phyloP scores from a whole-genome alignment of 2,797 vertebrate genomes.

The Morelia viridis region DNA sequence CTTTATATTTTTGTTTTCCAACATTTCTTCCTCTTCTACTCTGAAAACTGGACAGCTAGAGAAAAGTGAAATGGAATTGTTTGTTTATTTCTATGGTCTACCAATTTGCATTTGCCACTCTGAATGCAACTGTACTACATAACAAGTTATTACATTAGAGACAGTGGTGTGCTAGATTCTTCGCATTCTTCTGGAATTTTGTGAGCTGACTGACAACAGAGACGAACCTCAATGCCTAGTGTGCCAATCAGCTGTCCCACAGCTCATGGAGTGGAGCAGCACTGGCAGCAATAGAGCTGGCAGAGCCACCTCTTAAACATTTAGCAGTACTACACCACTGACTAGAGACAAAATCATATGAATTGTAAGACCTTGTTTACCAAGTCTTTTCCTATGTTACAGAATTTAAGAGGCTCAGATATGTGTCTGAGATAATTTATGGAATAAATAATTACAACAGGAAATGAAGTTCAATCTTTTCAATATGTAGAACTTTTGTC shows the following conservation, averaged over 20 bases:
- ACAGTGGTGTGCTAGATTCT: background rate
- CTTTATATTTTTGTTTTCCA: background rate
- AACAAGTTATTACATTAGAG: background rate
- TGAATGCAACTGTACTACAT: background rate
- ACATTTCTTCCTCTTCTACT: background rate
- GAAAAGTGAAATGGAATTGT: background rate
- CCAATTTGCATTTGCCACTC: background rate
- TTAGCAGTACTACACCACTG: background rate
- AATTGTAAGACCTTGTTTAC: background rate
- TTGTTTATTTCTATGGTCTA: background rate
- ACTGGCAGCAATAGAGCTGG: background rate
- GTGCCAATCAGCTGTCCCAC: background rate
- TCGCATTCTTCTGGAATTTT: background rate
- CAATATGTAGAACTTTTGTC: background rate
- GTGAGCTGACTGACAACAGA: background rate
- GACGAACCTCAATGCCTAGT: background rate
- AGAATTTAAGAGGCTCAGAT: background rate
- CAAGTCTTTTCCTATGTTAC: background rate
- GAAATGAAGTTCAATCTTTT: background rate
- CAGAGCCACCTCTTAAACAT: background rate
- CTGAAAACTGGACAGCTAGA: background rate
- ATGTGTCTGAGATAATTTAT: background rate
- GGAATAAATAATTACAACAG: background rate
- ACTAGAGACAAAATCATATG: background rate
- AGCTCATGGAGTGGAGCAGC: background rate